Evolutionary conservation across 1,140 invertebrate genomes (phyloP).

Genomic region (Drosophila nannoptera): DNA sequence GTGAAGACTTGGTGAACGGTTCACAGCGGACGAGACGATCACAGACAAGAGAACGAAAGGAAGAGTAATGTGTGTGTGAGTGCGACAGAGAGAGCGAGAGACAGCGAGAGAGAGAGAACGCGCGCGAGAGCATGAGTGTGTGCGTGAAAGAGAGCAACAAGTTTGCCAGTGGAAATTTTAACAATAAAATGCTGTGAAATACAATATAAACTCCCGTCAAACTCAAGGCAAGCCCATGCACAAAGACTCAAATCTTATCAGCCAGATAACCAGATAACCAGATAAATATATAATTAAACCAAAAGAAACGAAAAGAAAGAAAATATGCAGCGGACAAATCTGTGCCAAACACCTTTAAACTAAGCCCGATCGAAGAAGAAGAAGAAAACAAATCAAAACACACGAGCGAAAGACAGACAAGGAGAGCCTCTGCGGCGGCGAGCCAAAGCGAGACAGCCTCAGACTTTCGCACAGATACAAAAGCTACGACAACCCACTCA

Average conservation of each 20-base stretch:
- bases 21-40: constrained; percentile 55
- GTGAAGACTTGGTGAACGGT: constrained; percentile 76
- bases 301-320: constrained; percentile 8
- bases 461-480: constrained; percentile 70
- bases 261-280: constrained; percentile 15
- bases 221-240: constrained; percentile 35
- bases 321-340: constrained; percentile 15
- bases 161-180: constrained; percentile 77
- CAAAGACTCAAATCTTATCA: constrained; percentile 17
- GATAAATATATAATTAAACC: neutral
- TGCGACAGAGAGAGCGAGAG: constrained; percentile 12
- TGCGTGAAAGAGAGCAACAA: constrained; percentile 58
- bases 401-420: constrained; percentile 57
- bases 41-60: constrained; percentile 7
- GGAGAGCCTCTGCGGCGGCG: constrained; percentile 27
- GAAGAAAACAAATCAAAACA: constrained; percentile 55
- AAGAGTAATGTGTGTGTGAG: constrained; percentile 23
- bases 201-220: constrained; percentile 48
- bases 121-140: constrained; percentile 39
- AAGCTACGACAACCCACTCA: constrained; percentile 32
- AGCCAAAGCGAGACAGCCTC: constrained; percentile 51
- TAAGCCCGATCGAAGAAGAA: constrained; percentile 34
- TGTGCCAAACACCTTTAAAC: constrained; percentile 10
- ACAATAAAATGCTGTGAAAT: constrained; percentile 71
- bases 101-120: constrained; percentile 22